Evolutionary conservation across 2,113 vertebrate species (phyloP), one percentile per base, ranked within the genome.

Genomic region (Jaculus jaculus): DNA sequence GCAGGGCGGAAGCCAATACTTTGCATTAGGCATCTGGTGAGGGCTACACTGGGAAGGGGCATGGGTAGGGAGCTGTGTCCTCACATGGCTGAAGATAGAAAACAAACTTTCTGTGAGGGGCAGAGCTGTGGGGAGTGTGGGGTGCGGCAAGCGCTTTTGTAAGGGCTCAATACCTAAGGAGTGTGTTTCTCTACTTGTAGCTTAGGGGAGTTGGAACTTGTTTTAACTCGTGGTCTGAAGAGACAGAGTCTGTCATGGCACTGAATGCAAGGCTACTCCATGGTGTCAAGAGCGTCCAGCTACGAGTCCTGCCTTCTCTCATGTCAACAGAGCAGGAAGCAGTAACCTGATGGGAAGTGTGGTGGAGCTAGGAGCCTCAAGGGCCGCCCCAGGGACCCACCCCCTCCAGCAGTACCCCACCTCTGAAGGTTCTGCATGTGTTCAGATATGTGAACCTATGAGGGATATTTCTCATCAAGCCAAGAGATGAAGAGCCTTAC

Each of bases 41-140:
- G 32, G 18, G 47, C 82, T 82, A 23, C 10, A 4, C 24, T 13
- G n/a, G 66, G 5, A 39, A 26, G 82, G n/a, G 39, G 2, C 13
- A 15, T 5, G 3, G 5, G 8, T 4, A 16, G 10, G 58, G 21
- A 30, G 0, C 17, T 28, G 23, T 54, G 37, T 39, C 4, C 18
- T 47, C 61, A 7, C 7, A 4, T 1, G 4, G 61, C 13, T 32
- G 34, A 34, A 34, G 30, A 10, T 17, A 3, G 39, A 37, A 23
- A 37, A 7, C 28, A 47, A 30, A 16, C 47, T 20, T 23, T 26
- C 13, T 84, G 23, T 12, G 51, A 24, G 20, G 20, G 7, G 13
- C 32, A 10, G 37, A 32, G 5, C 39, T 83, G 63, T 47, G 9
- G 5, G 17, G 42, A 21, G 28, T 2, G 10, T 0, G 75, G 39